A percentile compares a stretch with the other conserved stretches of the same genome.
Evolutionary conservation across 2,888 invertebrate genomes (phyloP).

Genomic region (Fragum whitleyi): DNA sequence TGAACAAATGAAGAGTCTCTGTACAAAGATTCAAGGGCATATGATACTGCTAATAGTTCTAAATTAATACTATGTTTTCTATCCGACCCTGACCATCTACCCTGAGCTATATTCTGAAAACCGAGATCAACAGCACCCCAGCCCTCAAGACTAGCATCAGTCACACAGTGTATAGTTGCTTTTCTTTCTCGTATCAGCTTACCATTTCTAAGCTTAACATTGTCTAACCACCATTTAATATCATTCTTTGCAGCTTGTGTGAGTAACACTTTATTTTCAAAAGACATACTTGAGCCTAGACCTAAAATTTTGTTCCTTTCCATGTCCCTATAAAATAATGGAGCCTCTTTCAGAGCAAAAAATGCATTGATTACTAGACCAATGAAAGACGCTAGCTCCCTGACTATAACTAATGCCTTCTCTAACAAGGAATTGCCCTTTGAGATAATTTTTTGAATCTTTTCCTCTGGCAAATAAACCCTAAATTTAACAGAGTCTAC

Average conservation of each 20-base stretch:
- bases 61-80: too few relatives aligned
- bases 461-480: slow-evolving; percentile 54
- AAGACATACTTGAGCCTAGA: not conserved
- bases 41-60: too few relatives aligned
- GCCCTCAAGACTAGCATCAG: not conserved
- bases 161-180: not conserved
- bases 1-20: too few relatives aligned
- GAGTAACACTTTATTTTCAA: too few relatives aligned
- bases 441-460: slow-evolving; percentile 40
- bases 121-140: too few relatives aligned
- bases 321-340: not conserved
- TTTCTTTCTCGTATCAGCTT: not conserved
- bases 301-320: too few relatives aligned
- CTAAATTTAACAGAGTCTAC: slow-evolving; percentile 56
- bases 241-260: not conserved
- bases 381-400: not conserved
- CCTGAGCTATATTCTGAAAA: too few relatives aligned
- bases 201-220: too few relatives aligned
- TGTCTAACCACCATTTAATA: too few relatives aligned
- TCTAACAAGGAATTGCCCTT: slow-evolving; percentile 26
- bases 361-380: not conserved
- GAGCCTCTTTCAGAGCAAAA: not conserved
- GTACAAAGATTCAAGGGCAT: too few relatives aligned
- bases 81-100: too few relatives aligned
- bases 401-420: slow-evolving; percentile 13